phyloP scores from a whole-genome alignment of 2,113 vertebrate species.

The Python bivittatus region DNA sequence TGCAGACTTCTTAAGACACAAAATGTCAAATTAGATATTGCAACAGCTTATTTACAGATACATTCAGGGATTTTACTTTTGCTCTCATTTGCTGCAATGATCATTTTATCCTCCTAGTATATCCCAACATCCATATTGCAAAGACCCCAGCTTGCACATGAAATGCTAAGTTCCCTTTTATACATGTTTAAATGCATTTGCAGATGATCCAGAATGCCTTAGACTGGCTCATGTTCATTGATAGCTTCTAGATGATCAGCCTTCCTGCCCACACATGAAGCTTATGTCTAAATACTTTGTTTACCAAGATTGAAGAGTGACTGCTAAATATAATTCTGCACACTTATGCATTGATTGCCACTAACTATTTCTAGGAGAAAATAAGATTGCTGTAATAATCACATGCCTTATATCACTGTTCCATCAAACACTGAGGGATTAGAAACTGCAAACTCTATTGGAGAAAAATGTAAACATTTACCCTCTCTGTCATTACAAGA shows the following conservation, averaged over 20 bases:
- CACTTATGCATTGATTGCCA: slow-evolving; percentile 5
- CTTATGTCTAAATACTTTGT: background rate
- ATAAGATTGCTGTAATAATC: background rate
- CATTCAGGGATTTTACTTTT: background rate
- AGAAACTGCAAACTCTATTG: background rate
- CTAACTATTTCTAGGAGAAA: background rate
- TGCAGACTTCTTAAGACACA: background rate
- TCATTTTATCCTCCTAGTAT: background rate
- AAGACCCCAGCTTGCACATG: background rate
- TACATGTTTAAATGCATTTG: background rate
- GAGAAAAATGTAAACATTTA: slow-evolving; percentile 17
- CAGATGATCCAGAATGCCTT: background rate
- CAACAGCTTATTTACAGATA: background rate
- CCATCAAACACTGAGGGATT: slow-evolving; percentile 6
- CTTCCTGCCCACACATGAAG: background rate
- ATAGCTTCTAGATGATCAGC: background rate
- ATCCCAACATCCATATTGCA: background rate
- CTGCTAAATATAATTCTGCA: background rate
- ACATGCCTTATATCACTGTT: background rate
- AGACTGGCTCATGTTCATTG: background rate
- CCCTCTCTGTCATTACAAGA: slow-evolving; percentile 3
- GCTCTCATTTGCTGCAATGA: background rate
- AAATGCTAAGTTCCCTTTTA: background rate
- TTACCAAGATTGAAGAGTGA: background rate
- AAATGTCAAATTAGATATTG: background rate